Conservation (phyloP, 2,113 vertebrate genomes). For the Bothrops jararaca region DNA sequence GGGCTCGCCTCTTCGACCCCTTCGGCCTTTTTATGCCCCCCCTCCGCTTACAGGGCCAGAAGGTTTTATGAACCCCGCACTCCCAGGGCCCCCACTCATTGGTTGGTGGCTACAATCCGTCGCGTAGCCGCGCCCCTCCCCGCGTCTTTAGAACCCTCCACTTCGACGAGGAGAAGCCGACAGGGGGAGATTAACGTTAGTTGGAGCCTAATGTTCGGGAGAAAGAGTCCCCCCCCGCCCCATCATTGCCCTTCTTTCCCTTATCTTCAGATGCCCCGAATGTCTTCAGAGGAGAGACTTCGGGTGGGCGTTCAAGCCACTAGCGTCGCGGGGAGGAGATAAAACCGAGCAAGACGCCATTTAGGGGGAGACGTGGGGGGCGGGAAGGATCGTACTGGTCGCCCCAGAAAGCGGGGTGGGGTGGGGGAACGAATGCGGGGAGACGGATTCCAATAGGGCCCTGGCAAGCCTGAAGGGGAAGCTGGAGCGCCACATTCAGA, state of each 20-base stretch:
- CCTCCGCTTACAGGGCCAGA: background rate
- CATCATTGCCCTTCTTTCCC: background rate
- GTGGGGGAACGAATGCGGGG: background rate
- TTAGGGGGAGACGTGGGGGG: background rate
- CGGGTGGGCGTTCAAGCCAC: background rate
- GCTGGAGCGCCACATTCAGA: too few relatives aligned
- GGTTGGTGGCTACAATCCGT: background rate
- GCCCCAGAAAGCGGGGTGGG: background rate
- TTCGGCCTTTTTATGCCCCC: background rate
- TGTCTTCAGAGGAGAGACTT: background rate
- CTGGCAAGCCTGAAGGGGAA: background rate
- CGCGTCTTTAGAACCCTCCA: background rate
- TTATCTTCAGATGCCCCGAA: background rate
- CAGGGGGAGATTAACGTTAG: background rate
- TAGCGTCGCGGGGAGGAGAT: background rate
- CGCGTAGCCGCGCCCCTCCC: background rate
- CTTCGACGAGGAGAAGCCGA: background rate
- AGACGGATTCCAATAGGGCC: background rate
- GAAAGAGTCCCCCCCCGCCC: background rate
- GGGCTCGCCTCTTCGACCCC: background rate
- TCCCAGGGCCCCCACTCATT: conserved; percentile 8
- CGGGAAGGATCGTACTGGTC: too few relatives aligned
- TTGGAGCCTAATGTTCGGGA: background rate
- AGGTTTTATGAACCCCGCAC: background rate
- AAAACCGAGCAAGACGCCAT: background rate